Evolutionary conservation across 2,888 invertebrate genomes (phyloP), one percentile per base, ranked within the genome.

Genomic region (Cerastoderma edule): DNA sequence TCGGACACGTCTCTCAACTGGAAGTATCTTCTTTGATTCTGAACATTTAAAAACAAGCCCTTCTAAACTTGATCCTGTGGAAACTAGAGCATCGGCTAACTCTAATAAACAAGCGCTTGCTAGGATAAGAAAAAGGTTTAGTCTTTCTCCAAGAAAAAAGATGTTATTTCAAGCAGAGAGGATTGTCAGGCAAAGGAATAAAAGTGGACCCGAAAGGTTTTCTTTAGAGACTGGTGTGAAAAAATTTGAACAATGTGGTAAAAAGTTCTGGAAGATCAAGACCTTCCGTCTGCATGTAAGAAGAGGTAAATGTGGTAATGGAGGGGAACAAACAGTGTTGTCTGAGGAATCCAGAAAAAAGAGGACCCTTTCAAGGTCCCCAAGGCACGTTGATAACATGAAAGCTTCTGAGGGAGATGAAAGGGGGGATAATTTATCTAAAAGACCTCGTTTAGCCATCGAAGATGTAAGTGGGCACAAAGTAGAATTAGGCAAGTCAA

Each of bases 241-340:
- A 30, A 66, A 69, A n/a, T 80, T 77, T 78, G 53, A 67, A 5
- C 75, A 78, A n/a, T 87, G 87, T 73, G 54, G 72, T 0, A 80
- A 74, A 32, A 72, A 56, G 3, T 87, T 87, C 57, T 84, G 84
- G 84, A 85, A 87, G 28, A 33, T 35, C 10, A 33, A 35, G 0
- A 13, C 33, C 27, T 67, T 24, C 19, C 28, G 27, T 19, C 19
- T 39, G 24, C 67, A 67, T 22, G 28, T 65, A 6, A 57, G 33
- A 19, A 65, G 22, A 63, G 28, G 63, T 33, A 4, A 19, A 5
- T 27, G 32, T 32, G 16, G n/a, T 32, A 28, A 56, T 3, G 32
- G 19, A 24, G 32, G 2, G 10, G 22, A n/a, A 32, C 28, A n/a
- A 10, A 32, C 56, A 30, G n/a, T 32, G 8, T 28, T n/a, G 13